A percentile compares a stretch with the other conserved stretches of the same genome.
Conservation (phyloP, 2,888 invertebrate species). For the Conchocele bisecta region DNA sequence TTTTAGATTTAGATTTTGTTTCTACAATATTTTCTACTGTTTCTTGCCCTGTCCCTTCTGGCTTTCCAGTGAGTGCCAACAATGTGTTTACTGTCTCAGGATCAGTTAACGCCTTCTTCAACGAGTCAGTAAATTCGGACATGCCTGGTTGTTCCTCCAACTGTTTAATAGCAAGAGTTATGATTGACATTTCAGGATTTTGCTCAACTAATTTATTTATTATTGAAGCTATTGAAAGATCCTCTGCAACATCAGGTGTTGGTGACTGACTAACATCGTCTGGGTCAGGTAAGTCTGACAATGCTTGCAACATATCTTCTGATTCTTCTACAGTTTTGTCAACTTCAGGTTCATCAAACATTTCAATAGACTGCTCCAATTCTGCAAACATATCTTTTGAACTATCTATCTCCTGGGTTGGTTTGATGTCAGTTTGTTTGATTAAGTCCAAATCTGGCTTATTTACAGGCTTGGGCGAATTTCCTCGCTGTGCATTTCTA, state of each 20-base stretch:
- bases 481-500: too few species aligned
- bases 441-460: too few species aligned
- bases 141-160: conserved; percentile 1
- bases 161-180: conserved; percentile 4
- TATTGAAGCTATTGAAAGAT: conserved; percentile 31
- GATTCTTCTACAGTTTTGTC: conserved; percentile 41
- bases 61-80: too few species aligned
- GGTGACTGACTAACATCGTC: conserved; percentile 46
- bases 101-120: conserved; percentile 10
- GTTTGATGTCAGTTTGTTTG: not conserved
- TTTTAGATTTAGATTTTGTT: too few species aligned
- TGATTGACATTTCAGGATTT: conserved; percentile 13
- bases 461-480: too few species aligned
- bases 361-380: too few species aligned
- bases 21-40: not conserved
- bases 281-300: conserved; percentile 52
- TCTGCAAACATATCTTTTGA: too few species aligned
- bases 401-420: not conserved
- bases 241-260: conserved; percentile 30
- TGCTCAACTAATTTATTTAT: conserved; percentile 57
- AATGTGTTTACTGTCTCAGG: too few species aligned
- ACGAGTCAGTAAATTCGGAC: not conserved
- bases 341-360: not conserved
- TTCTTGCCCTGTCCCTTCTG: not conserved
- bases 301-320: conserved; percentile 49